phyloP scores from a whole-genome alignment of 2,797 vertebrate species.

The Dicrostonyx torquatus region DNA sequence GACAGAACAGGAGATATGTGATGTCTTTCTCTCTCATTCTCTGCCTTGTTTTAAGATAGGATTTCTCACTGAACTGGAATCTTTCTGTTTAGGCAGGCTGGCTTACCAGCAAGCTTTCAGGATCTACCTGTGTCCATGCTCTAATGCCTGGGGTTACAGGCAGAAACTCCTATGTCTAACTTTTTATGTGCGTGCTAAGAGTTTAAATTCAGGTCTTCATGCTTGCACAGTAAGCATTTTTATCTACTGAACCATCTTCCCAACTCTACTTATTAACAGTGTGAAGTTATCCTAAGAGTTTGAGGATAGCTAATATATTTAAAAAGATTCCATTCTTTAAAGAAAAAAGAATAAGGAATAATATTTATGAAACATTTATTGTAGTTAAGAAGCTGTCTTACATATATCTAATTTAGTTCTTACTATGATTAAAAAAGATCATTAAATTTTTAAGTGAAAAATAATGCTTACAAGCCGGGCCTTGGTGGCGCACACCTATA shows the following conservation, averaged over 20 bases:
- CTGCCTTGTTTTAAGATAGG: neutral
- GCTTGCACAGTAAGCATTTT: neutral
- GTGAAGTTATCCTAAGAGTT: conserved; percentile 38
- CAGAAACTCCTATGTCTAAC: neutral
- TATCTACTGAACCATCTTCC: neutral
- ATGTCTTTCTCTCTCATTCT: neutral
- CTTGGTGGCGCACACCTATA: neutral
- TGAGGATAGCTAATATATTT: conserved; percentile 20
- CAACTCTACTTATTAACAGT: neutral
- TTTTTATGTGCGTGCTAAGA: neutral
- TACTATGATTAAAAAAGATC: neutral
- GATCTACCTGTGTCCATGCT: neutral
- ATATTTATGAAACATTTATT: neutral
- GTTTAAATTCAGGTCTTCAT: neutral
- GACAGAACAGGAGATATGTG: neutral
- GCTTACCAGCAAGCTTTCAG: neutral
- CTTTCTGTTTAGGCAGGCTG: neutral
- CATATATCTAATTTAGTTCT: neutral
- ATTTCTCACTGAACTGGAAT: neutral
- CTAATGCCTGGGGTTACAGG: neutral
- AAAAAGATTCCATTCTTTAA: conserved; percentile 9
- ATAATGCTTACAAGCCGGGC: neutral
- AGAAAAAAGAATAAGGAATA: neutral
- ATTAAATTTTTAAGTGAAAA: conserved; percentile 51
- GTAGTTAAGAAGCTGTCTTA: conserved; percentile 3